Conservation (phyloP, 2,797 vertebrate species). For the Diglossa cyanea region DNA sequence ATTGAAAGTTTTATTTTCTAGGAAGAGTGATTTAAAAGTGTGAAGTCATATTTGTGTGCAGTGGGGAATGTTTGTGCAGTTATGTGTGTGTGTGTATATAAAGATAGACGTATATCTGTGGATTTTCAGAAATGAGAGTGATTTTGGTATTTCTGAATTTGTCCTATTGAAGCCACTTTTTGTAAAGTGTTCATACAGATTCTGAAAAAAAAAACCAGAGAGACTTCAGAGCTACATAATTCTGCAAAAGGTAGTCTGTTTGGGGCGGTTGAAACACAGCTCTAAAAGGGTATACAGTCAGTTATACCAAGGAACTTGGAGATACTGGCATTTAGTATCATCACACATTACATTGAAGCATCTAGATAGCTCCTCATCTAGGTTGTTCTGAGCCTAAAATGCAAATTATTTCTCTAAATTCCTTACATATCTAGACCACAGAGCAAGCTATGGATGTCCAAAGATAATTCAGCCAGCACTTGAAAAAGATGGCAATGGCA, state of each 20-base stretch:
- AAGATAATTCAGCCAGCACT: background rate
- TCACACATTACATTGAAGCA: background rate
- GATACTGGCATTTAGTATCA: background rate
- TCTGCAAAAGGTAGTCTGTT: background rate
- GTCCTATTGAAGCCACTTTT: background rate
- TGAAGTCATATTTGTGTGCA: background rate
- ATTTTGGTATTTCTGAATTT: background rate
- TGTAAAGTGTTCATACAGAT: background rate
- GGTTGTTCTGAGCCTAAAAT: background rate
- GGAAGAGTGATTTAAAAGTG: background rate
- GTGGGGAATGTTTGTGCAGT: background rate
- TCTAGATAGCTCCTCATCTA: background rate
- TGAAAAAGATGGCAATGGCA: background rate
- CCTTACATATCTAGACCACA: background rate
- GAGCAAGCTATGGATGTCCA: background rate
- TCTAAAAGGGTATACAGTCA: background rate
- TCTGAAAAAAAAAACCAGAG: background rate
- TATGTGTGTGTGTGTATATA: accelerated
- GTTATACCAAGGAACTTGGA: background rate
- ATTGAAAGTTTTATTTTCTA: background rate
- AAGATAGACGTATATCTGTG: background rate
- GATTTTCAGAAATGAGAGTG: background rate
- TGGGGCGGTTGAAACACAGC: background rate
- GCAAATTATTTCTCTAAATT: background rate
- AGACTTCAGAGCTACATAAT: background rate